Conservation (phyloP, 2,113 vertebrate species). For the Siniperca knerii region DNA sequence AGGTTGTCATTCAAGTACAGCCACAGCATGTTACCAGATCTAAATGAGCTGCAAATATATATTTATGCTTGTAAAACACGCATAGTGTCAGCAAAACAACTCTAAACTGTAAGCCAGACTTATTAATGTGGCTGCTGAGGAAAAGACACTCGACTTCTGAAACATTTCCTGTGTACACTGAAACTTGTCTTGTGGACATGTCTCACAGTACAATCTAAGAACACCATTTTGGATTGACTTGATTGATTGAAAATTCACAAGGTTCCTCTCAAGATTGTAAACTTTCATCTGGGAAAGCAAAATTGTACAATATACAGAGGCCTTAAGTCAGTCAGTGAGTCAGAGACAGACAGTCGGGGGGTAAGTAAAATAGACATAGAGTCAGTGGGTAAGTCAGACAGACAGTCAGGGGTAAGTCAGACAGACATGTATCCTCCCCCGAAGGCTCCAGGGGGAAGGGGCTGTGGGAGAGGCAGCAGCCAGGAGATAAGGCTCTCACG, state of each 20-base stretch:
- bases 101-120: background rate
- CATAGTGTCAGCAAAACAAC: background rate
- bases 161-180: background rate
- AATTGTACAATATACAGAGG: background rate
- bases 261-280: background rate
- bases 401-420: conserved; percentile 59
- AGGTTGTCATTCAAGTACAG: too few species aligned
- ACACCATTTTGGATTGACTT: background rate
- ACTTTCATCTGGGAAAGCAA: background rate
- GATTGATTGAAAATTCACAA: background rate
- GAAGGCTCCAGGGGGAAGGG: conserved; percentile 51
- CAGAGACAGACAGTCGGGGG: conserved; percentile 32
- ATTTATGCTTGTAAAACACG: background rate
- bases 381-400: conserved; percentile 55
- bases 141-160: too few species aligned
- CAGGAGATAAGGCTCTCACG: conserved; percentile 84
- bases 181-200: background rate
- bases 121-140: background rate
- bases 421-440: conserved; percentile 68
- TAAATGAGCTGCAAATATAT: background rate
- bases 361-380: conserved; percentile 55
- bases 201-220: background rate
- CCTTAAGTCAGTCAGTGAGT: conserved; percentile 4
- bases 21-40: too few species aligned
- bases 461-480: conserved; percentile 73